phyloP scores from a whole-genome alignment of 2,113 vertebrate genomes.

The Apodemus sylvaticus region DNA sequence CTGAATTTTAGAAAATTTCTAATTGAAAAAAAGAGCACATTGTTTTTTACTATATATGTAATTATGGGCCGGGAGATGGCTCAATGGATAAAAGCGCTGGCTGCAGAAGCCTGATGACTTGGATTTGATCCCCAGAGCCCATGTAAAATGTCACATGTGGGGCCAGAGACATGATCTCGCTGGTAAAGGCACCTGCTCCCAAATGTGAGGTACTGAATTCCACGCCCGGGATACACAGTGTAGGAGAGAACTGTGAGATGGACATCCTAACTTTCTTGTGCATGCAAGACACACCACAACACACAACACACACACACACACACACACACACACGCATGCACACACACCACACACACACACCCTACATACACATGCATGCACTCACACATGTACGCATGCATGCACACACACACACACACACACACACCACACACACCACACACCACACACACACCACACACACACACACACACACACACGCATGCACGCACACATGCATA shows the following conservation, averaged over 20 bases:
- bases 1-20: conserved; percentile 14
- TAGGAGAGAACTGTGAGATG: not conserved
- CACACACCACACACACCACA: not conserved
- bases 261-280: not conserved
- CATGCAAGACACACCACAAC: no score
- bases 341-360: no score
- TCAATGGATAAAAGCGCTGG: not conserved
- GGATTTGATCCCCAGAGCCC: not conserved
- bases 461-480: not conserved
- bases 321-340: no score
- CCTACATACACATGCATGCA: no score
- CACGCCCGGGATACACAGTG: not conserved
- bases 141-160: not conserved
- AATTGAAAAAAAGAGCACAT: not conserved
- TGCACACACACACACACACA: no score
- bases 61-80: no score
- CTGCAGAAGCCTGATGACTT: not conserved
- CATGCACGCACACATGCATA: not conserved
- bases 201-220: not conserved
- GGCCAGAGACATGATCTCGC: no score
- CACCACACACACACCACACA: no score
- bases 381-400: no score
- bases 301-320: no score
- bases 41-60: no score
- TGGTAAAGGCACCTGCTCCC: not conserved